Base-by-base conservation (phyloP, 92 coral and sea anemone species). In the Desmophyllum pertusum region DNA sequence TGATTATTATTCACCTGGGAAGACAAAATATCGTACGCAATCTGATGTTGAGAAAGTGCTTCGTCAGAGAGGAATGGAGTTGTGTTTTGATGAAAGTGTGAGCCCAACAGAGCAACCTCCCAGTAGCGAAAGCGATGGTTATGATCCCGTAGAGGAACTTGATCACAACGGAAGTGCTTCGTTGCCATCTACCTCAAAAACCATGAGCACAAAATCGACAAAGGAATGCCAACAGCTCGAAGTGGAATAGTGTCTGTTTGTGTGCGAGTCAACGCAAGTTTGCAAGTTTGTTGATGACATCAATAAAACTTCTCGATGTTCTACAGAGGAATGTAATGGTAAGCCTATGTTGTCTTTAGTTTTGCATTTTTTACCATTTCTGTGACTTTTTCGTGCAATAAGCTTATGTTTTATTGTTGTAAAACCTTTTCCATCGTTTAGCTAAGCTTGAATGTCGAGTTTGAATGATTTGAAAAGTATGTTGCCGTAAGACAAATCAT, bases 321-420 rank as follows among this genome's bases (percentile, higher is more conserved):
- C 75, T 48, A 86, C 57, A 25, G 57, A 68, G 33, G 79, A 70
- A 41, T 87, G 86, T 67, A 75, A 87, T 57, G 86, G 86, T 87
- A 81, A 45, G 90, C 23, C 5, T 69, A 61, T 51, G 57, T 51
- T 51, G 1, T 51, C 11, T 17, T 51, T 51, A 4, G 57, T 51
- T 51, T 51, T 51, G 15, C 57, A 1, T 4, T 45, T 45, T n/a
- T n/a, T n/a, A n/a, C n/a, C n/a, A n/a, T n/a, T n/a, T n/a, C n/a
- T n/a, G n/a, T n/a, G n/a, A n/a, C n/a, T n/a, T n/a, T n/a, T n/a
- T n/a, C n/a, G n/a, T n/a, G n/a, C n/a, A n/a, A n/a, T n/a, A n/a
- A n/a, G n/a, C n/a, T n/a, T n/a, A n/a, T n/a, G n/a, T n/a, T n/a
- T n/a, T n/a, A n/a, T n/a, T n/a, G n/a, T n/a, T n/a, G n/a, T n/a